Evolutionary conservation across 64 coral and sea anemone genomes (phyloP).

Genomic region (Montipora cactus): DNA sequence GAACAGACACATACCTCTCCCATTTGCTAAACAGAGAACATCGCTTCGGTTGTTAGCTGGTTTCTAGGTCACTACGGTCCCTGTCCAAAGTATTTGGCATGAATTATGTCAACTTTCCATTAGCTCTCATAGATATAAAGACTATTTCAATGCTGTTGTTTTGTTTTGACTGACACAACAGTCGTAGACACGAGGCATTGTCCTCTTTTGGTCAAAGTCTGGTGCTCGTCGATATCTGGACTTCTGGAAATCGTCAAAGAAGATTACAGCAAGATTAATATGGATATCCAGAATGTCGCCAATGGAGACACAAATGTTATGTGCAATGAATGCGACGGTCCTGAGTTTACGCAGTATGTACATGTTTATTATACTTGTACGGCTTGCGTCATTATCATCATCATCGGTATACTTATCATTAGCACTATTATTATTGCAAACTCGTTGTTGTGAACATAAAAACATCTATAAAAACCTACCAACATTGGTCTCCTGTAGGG

Average conservation of each 20-base stretch:
- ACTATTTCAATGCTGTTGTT: too few relatives aligned
- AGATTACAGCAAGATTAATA: neutral
- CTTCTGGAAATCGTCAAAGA: constrained; percentile 2
- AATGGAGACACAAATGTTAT: neutral
- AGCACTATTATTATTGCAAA: too few relatives aligned
- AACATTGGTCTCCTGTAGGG: neutral
- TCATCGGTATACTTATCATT: too few relatives aligned
- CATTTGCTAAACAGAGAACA: too few relatives aligned
- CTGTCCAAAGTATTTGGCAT: too few relatives aligned
- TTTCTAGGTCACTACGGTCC: too few relatives aligned
- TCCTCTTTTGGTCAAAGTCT: constrained; percentile 19
- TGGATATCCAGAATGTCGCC: neutral
- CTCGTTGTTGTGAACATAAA: neutral
- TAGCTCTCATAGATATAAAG: too few relatives aligned
- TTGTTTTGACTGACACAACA: neutral
- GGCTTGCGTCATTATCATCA: neutral
- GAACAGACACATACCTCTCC: too few relatives aligned
- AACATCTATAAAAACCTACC: neutral
- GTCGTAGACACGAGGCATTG: constrained; percentile 9
- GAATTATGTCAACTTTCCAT: too few relatives aligned
- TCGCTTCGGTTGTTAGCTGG: too few relatives aligned
- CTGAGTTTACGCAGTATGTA: neutral
- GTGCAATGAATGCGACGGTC: neutral
- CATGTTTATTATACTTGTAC: neutral
- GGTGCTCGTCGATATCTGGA: neutral